Percentiles rank a stretch among this genome's conserved stretches.
Evolutionary conservation across 2,113 vertebrate species (phyloP).

Genomic region (Indri indri): DNA sequence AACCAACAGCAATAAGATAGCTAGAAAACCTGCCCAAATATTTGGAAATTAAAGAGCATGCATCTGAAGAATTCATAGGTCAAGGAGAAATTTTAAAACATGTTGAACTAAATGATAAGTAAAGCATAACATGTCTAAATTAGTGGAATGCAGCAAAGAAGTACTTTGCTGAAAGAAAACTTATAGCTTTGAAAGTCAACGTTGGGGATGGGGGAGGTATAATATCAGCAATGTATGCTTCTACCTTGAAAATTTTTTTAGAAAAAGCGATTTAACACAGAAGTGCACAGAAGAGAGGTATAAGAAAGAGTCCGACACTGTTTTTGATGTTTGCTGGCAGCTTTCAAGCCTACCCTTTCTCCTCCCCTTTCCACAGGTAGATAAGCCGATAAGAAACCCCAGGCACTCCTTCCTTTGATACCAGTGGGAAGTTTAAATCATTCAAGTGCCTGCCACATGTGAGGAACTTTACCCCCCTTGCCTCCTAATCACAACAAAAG

Average conservation of each 20-base stretch:
- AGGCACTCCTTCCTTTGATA: not conserved
- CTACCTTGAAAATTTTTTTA: not conserved
- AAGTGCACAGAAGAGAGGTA: not conserved
- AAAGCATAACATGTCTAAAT: not conserved
- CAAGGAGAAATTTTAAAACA: not conserved
- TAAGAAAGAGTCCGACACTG: not conserved
- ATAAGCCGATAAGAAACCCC: not conserved
- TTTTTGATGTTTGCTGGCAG: not conserved
- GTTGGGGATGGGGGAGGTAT: not conserved
- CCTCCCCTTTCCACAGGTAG: fast-evolving
- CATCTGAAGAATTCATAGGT: not conserved
- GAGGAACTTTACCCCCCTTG: not conserved
- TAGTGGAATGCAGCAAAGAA: not conserved
- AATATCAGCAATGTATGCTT: not conserved
- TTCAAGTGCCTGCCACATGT: not conserved
- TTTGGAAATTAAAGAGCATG: not conserved
- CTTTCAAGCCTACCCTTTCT: not conserved
- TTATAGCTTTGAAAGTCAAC: not conserved
- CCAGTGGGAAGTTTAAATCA: not conserved
- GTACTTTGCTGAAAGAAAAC: not conserved
- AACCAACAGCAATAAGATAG: not conserved
- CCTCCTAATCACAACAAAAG: not conserved
- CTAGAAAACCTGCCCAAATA: not conserved
- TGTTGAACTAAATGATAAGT: not conserved
- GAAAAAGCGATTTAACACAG: not conserved